Evolutionary conservation across 2,888 invertebrate species (phyloP).

Genomic region (Quadriops clusia): DNA sequence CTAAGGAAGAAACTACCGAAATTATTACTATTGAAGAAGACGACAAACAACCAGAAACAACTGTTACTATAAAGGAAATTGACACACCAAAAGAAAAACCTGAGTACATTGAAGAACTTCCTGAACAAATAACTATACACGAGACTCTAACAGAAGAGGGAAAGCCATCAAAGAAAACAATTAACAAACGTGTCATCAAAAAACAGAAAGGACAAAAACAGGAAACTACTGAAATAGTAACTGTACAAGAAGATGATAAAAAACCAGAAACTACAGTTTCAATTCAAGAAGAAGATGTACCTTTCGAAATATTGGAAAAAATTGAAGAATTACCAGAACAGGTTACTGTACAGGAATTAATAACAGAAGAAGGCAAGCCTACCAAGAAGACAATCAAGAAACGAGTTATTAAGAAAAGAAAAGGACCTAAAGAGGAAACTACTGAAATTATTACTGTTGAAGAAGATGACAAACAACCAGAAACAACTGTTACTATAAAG

Average conservation of each 20-base stretch:
- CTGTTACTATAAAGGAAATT: slow-evolving; percentile 22
- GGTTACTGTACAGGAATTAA: slow-evolving; percentile 30
- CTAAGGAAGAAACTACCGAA: slow-evolving; percentile 29
- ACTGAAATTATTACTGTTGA: slow-evolving; percentile 28
- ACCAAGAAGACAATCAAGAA: slow-evolving; percentile 27
- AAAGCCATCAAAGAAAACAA: slow-evolving; percentile 30
- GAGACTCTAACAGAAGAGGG: slow-evolving; percentile 31
- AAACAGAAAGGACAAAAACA: slow-evolving; percentile 35
- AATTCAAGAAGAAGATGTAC: slow-evolving; percentile 26
- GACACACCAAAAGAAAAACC: slow-evolving; percentile 17
- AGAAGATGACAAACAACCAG: slow-evolving; percentile 24
- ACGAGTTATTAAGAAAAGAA: slow-evolving; percentile 29
- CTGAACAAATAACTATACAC: slow-evolving; percentile 25
- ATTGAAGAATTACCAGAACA: slow-evolving; percentile 28
- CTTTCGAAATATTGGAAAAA: slow-evolving; percentile 18
- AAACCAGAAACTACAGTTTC: slow-evolving; percentile 36
- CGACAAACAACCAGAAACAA: slow-evolving; percentile 23
- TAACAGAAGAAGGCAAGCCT: slow-evolving; percentile 21
- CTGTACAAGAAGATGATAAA: slow-evolving; percentile 31
- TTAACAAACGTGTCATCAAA: slow-evolving; percentile 27
- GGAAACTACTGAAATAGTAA: slow-evolving; percentile 36
- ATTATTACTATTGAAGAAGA: slow-evolving; percentile 27
- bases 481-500: slow-evolving; percentile 23
- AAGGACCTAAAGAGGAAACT: slow-evolving; percentile 29
- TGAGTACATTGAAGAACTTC: slow-evolving; percentile 21